Evolutionary conservation across 2,888 invertebrate species (phyloP), one percentile per base, ranked within the genome.

Genomic region (Osmoderma eremita): DNA sequence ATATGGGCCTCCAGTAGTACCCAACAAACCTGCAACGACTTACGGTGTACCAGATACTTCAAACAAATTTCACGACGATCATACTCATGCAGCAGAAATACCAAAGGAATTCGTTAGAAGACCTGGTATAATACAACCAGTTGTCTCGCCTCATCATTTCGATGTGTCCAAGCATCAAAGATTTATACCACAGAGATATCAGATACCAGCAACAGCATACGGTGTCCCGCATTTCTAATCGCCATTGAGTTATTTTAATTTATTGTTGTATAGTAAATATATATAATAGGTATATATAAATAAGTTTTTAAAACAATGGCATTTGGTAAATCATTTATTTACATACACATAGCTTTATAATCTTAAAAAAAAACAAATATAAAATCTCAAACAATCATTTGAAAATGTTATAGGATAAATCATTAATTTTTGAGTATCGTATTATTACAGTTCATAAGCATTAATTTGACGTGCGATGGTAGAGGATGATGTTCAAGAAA

Each of bases 401-500:
- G n/a, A 13, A 42, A n/a, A 13, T n/a, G n/a, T 49, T 18, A 17
- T 12, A 6, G 18, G 4, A 17, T 8, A 18, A 49, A 5, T 12
- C 48, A 12, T 18, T 49, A 8, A 18, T 49, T 49, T n/a, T 12
- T 20, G 8, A 13, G 3, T 45, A 45, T 15, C 1, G 18, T n/a
- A n/a, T n/a, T 20, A 12, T 48, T 48, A 36, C 12, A 13, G 17
- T 65, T 50, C 4, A 58, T 58, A 8, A 65, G 13, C 18, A 18
- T 38, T 24, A 65, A 38, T 50, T 65, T 65, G 20, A 49, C 48
- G n/a, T 38, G 50, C 12, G 36, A 18, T 5, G 65, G 58, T 30
- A 65, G 17, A 12, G 56, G 49, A 17, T 65, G 15, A 10, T 58
- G 13, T 13, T 48, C 1, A n/a, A 65, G 48, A 13, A 20, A 65